Base-by-base conservation (phyloP, 2,113 vertebrate genomes). In the Ophiodon elongatus region DNA sequence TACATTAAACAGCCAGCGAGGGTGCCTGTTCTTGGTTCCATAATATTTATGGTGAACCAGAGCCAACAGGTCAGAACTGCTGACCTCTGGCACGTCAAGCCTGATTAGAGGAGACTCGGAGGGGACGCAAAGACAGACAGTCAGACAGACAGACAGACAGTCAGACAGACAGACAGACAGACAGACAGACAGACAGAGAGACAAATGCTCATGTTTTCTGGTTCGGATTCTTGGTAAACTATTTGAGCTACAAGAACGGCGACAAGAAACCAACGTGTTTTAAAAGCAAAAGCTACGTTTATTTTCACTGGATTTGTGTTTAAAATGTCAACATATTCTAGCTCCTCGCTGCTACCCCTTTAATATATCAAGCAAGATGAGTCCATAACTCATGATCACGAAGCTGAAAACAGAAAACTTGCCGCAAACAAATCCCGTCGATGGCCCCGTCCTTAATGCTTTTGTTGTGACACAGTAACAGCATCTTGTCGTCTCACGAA, bases 1-100 rank as follows among this genome's bases (percentile, higher is more conserved):
- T 79, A 80, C 81, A 85, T 89, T 89, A 90, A 89, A 87, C 73
- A 86, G 72, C 60, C 66, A 76, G 71, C 19, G 64, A 89, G 76
- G 73, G 76, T 59, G 63, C 84, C 76, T 77, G 52, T 39, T 71
- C 39, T 35, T 66, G 76, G 82, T 77, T 79, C 65, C 80, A 86
- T 73, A 91, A 91, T 92, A 93, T 93, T 92, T 91, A 91, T 79
- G 77, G 57, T 85, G 88, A 91, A 85, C 74, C 31, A 52, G 83
- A 87, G 86, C 88, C 85, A 90, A 76, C 64, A 64, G 88, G 89
- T 88, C 79, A 80, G 85, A 86, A 75, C 68, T 41, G 78, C 73
- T 77, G 88, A 94, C 79, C 82, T 73, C 70, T 82, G 77, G 74
- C 73, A 82, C 70, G 41, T 90, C 83, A 63, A 83, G 71, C 66